phyloP scores from a whole-genome alignment of 2,113 vertebrate species.

The Pangasianodon hypophthalmus region DNA sequence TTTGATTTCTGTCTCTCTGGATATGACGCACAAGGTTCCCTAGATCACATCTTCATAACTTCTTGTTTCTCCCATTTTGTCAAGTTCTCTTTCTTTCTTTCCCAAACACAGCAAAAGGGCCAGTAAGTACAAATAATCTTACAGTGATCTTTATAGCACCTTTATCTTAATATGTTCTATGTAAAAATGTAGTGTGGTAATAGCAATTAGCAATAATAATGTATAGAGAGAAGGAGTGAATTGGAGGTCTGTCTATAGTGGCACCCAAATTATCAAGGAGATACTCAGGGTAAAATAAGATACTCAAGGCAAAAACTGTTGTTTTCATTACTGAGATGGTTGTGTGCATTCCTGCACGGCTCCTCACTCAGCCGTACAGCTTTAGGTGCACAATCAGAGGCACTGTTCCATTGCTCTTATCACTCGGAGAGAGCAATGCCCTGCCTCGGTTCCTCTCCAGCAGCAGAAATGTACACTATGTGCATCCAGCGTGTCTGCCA shows the following conservation, averaged over 20 bases:
- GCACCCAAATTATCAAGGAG: slow-evolving; percentile 28
- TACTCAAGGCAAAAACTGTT: slow-evolving; percentile 44
- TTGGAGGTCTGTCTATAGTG: not conserved
- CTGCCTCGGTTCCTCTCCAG: slow-evolving; percentile 64
- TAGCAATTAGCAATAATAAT: not conserved
- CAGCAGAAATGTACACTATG: slow-evolving; percentile 73
- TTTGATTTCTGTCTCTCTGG: slow-evolving; percentile 55
- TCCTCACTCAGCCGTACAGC: slow-evolving; percentile 60
- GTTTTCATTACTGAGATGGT: slow-evolving; percentile 55
- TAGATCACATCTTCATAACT: not conserved
- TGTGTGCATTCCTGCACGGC: slow-evolving; percentile 66
- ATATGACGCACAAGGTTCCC: slow-evolving; percentile 1
- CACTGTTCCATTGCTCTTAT: slow-evolving; percentile 73
- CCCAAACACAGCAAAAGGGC: not conserved
- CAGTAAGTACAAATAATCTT: not conserved
- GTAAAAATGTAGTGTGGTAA: not conserved
- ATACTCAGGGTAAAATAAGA: slow-evolving; percentile 24
- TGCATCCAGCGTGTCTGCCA: slow-evolving; percentile 67
- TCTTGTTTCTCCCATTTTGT: slow-evolving; percentile 28
- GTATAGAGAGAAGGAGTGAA: not conserved
- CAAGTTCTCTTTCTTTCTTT: not conserved
- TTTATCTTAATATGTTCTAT: not conserved
- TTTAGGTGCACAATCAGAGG: slow-evolving; percentile 58
- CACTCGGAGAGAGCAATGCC: slow-evolving; percentile 59
- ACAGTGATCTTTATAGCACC: not conserved